phyloP scores from a whole-genome alignment of 1,140 invertebrate genomes.

The Polypedilum pembai region DNA sequence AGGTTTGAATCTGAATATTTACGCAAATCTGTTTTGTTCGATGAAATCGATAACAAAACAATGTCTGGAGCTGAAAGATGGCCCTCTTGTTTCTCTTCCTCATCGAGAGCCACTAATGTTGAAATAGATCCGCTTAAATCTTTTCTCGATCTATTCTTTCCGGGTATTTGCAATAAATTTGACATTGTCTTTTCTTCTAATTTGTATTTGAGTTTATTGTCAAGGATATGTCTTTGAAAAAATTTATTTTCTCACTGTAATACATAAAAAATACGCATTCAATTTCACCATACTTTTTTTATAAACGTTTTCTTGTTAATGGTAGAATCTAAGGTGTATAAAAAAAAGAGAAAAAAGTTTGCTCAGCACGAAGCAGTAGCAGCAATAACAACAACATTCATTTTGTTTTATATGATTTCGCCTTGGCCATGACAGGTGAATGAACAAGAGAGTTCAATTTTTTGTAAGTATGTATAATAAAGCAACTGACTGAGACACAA shows the following conservation, averaged over 20 bases:
- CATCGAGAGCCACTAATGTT: slow-evolving; percentile 43
- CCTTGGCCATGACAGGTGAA: neutral
- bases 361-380: neutral
- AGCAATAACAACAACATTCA: neutral
- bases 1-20: slow-evolving; percentile 2
- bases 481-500: too few relatives aligned
- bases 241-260: neutral
- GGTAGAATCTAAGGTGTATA: too few relatives aligned
- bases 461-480: too few relatives aligned
- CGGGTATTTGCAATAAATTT: slow-evolving; percentile 31
- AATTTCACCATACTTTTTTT: neutral
- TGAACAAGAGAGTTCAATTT: neutral
- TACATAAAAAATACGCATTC: slow-evolving; percentile 2
- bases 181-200: slow-evolving; percentile 21
- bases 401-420: neutral
- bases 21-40: neutral
- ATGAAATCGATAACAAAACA: slow-evolving; percentile 31
- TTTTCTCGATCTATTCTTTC: slow-evolving; percentile 42
- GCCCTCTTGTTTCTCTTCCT: slow-evolving; percentile 37
- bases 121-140: slow-evolving; percentile 45
- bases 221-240: neutral
- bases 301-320: too few relatives aligned
- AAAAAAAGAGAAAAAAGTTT: too few relatives aligned
- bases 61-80: slow-evolving; percentile 33
- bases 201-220: neutral